Conservation (phyloP, 2,113 vertebrate genomes). For the Pituophis catenifer region DNA sequence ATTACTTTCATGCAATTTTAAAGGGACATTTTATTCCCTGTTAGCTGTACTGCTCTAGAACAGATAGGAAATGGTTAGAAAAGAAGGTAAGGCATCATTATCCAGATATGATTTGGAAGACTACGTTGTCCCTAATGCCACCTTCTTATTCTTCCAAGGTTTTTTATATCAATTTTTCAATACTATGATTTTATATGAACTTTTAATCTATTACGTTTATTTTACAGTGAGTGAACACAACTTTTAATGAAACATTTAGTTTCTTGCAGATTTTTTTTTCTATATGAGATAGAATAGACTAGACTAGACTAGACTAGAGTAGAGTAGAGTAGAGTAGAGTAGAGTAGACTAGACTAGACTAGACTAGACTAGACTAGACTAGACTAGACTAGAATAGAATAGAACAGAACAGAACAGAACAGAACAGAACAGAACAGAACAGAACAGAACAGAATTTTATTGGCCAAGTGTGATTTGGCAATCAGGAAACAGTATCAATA, state of each 20-base stretch:
- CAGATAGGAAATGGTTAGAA: neutral
- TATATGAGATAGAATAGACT: too few species aligned
- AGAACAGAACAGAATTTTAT: too few species aligned
- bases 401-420: accelerated
- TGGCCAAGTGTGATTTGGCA: too few species aligned
- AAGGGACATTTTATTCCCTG: neutral
- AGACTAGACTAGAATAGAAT: too few species aligned
- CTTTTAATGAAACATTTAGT: neutral
- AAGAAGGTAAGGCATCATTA: neutral
- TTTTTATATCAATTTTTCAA: neutral
- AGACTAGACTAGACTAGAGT: too few species aligned
- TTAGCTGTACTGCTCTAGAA: neutral
- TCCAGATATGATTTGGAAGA: neutral
- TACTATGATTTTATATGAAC: neutral
- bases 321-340: too few species aligned
- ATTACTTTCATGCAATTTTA: neutral
- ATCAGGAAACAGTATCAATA: too few species aligned
- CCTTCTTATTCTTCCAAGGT: neutral
- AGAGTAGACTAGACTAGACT: too few species aligned
- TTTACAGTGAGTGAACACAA: neutral
- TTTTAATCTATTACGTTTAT: neutral
- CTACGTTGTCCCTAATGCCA: neutral
- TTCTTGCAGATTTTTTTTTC: neutral
- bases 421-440: too few species aligned
- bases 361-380: too few species aligned